Conservation (phyloP, 2,113 vertebrate species). For the Otocyon megalotis region DNA sequence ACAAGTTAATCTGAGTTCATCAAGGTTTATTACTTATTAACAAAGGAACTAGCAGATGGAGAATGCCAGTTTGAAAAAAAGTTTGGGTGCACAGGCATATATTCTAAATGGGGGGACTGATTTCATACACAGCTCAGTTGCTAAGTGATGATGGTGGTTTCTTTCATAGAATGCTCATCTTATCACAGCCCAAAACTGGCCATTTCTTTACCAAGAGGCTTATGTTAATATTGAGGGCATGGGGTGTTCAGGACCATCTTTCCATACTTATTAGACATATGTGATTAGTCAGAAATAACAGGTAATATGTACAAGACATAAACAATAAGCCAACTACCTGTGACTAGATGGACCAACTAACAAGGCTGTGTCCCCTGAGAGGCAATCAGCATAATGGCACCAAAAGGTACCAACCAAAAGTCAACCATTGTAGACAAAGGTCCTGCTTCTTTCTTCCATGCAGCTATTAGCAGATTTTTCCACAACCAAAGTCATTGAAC, state of each 20-base stretch:
- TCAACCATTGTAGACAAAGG: slow-evolving; percentile 2
- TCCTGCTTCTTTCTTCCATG: slow-evolving; percentile 14
- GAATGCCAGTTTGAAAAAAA: not conserved
- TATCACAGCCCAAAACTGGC: not conserved
- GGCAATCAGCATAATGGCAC: not conserved
- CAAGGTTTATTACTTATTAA: slow-evolving; percentile 38
- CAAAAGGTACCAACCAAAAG: slow-evolving; percentile 35
- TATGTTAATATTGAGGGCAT: not conserved
- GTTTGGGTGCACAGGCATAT: not conserved
- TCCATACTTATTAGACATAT: not conserved
- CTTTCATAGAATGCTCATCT: not conserved
- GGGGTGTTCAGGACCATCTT: not conserved
- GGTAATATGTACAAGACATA: not conserved
- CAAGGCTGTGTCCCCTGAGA: not conserved
- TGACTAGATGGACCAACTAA: not conserved
- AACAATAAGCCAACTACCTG: not conserved
- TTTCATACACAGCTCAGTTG: not conserved
- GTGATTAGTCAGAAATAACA: slow-evolving; percentile 13
- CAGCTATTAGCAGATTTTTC: slow-evolving; percentile 55
- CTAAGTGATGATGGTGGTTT: not conserved
- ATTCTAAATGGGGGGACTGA: not conserved
- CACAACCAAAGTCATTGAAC: slow-evolving; percentile 3
- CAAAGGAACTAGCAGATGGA: slow-evolving; percentile 33
- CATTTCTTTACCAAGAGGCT: not conserved
- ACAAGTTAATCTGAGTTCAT: not conserved